Percentiles rank a stretch among this genome's conserved stretches.
Evolutionary conservation across 2,113 vertebrate species (phyloP).

Genomic region (Nansenia antarctica): DNA sequence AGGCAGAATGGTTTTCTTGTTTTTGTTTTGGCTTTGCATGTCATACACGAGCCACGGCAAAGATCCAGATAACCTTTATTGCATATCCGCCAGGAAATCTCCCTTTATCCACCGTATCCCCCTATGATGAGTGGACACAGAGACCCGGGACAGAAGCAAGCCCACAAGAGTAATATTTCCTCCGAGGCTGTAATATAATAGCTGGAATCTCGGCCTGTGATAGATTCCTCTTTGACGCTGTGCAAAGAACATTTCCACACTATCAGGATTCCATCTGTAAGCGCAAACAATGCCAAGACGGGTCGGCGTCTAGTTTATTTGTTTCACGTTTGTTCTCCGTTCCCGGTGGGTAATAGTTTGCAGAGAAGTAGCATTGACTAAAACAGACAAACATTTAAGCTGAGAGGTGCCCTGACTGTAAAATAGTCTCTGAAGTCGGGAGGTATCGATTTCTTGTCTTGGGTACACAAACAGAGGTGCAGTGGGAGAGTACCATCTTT

Average conservation of each 20-base stretch:
- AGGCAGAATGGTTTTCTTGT: conserved; percentile 50
- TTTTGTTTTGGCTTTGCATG: conserved; percentile 58
- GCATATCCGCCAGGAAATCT: conserved; percentile 65
- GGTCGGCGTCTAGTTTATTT: conserved; percentile 67
- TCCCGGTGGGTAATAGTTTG: conserved; percentile 73
- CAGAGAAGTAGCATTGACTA: conserved; percentile 76
- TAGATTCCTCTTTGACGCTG: conserved; percentile 66
- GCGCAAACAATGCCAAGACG: conserved; percentile 64
- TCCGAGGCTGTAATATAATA: conserved; percentile 67
- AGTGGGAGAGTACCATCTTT: conserved; percentile 64
- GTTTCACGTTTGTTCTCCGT: conserved; percentile 69
- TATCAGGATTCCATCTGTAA: conserved; percentile 70
- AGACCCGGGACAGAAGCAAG: conserved; percentile 73
- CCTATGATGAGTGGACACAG: conserved; percentile 58
- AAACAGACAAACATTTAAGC: conserved; percentile 79
- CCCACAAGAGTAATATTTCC: conserved; percentile 68
- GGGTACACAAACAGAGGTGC: conserved; percentile 69
- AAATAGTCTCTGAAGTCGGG: conserved; percentile 72
- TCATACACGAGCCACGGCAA: conserved; percentile 61
- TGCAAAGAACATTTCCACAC: conserved; percentile 65
- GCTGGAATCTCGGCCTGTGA: conserved; percentile 62
- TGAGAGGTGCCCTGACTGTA: conserved; percentile 71
- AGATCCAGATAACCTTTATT: conserved; percentile 70
- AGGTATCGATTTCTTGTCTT: conserved; percentile 78
- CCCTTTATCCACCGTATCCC: conserved; percentile 62